Evolutionary conservation across 2,113 vertebrate species (phyloP).

Genomic region (Eira barbara): DNA sequence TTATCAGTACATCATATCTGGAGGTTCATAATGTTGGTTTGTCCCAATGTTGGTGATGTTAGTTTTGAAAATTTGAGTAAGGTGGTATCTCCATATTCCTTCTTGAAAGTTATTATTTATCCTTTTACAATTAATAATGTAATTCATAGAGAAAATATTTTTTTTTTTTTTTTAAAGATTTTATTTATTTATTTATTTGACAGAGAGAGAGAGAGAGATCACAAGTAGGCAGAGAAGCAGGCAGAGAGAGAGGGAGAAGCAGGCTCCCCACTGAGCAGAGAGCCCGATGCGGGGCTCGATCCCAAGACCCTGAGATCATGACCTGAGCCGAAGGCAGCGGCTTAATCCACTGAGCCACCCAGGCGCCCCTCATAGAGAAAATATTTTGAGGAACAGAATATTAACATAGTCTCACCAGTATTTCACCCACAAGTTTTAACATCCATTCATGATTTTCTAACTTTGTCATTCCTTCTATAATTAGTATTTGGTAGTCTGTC

Average conservation of each 20-base stretch:
- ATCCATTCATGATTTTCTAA: neutral
- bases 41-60: neutral
- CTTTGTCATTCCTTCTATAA: neutral
- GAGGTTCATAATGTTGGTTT: neutral
- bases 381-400: neutral
- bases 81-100: neutral
- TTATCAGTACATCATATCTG: slow-evolving; percentile 1
- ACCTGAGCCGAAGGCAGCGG: no score
- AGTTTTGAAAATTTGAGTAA: slow-evolving; percentile 33
- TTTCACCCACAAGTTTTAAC: neutral
- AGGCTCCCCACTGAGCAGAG: no score
- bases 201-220: no score
- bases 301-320: no score
- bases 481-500: slow-evolving; percentile 9
- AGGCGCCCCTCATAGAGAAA: neutral
- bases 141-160: neutral
- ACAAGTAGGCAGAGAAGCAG: no score
- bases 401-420: slow-evolving; percentile 10
- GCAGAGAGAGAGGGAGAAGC: no score
- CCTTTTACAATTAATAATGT: slow-evolving; percentile 12
- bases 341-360: no score
- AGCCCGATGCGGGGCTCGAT: no score
- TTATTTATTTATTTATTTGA: no score
- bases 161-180: no score
- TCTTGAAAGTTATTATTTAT: slow-evolving; percentile 24